Conservation (phyloP, 2,888 invertebrate genomes). For the Gisinianus flammeolus region DNA sequence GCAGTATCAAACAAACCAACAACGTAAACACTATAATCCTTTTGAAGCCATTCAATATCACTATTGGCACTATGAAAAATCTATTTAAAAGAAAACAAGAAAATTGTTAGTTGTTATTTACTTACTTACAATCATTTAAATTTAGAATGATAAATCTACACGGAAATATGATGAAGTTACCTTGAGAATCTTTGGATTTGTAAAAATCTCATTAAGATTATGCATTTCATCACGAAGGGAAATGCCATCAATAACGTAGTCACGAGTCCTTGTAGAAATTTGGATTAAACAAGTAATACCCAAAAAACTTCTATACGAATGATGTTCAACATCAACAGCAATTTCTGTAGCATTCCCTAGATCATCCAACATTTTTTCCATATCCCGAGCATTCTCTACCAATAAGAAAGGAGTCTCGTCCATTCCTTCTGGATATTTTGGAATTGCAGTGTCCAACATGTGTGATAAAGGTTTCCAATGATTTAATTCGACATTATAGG, state of each 20-base stretch:
- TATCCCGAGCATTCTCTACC: constrained; percentile 70
- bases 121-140: not conserved
- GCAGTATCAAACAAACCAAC: constrained; percentile 98
- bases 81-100: constrained; percentile 62
- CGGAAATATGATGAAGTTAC: too few relatives aligned
- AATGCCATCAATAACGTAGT: constrained; percentile 90
- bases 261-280: constrained; percentile 79
- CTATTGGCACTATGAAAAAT: constrained; percentile 89
- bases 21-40: constrained; percentile 91
- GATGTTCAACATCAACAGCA: constrained; percentile 69
- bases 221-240: constrained; percentile 80
- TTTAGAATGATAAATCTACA: too few relatives aligned
- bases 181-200: constrained; percentile 87
- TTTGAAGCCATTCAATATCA: constrained; percentile 92
- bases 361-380: constrained; percentile 72
- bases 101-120: constrained; percentile 38
- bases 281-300: constrained; percentile 96
- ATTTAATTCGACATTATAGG: constrained; percentile 84
- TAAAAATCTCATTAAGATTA: constrained; percentile 84
- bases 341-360: constrained; percentile 62
- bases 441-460: constrained; percentile 64
- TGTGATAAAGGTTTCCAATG: constrained; percentile 68
- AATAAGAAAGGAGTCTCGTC: constrained; percentile 72
- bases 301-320: constrained; percentile 88
- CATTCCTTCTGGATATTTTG: constrained; percentile 65